phyloP scores from a whole-genome alignment of 2,888 invertebrate species.

The Eledona agricola region DNA sequence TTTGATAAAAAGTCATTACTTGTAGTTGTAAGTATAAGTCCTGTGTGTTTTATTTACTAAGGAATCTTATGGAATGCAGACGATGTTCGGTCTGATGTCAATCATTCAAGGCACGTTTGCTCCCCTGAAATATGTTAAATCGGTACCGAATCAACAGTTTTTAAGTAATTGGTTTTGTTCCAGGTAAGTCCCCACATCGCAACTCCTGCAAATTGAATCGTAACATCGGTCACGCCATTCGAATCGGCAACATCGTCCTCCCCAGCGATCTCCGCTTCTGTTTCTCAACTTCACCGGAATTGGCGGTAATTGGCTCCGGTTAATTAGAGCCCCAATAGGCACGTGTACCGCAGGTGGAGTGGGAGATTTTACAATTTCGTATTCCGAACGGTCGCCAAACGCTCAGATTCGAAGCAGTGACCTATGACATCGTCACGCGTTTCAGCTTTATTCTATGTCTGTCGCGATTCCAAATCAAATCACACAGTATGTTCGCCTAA shows the following conservation, averaged over 20 bases:
- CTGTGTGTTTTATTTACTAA: too few species aligned
- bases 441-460: conserved; percentile 49
- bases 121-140: too few species aligned
- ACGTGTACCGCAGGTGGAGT: conserved; percentile 45
- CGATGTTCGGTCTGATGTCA: too few species aligned
- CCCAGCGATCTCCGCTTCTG: conserved; percentile 16
- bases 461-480: conserved; percentile 54
- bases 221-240: conserved; percentile 21
- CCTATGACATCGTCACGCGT: conserved; percentile 55
- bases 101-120: too few species aligned
- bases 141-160: too few species aligned
- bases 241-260: conserved; percentile 27
- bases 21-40: too few species aligned
- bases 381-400: conserved; percentile 47
- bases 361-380: conserved; percentile 47
- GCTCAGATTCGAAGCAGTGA: conserved; percentile 53
- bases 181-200: conserved; percentile 20
- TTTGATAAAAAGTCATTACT: too few species aligned
- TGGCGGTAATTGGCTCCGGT: conserved; percentile 48
- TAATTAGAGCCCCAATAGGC: conserved; percentile 48
- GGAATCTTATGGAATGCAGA: too few species aligned
- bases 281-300: conserved; percentile 43
- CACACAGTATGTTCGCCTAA: conserved; percentile 50
- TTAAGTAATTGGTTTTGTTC: conserved; percentile 21
- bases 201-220: conserved; percentile 30